Evolutionary conservation across 2,888 invertebrate genomes (phyloP).

Genomic region (Drosophila paramelanica): DNA sequence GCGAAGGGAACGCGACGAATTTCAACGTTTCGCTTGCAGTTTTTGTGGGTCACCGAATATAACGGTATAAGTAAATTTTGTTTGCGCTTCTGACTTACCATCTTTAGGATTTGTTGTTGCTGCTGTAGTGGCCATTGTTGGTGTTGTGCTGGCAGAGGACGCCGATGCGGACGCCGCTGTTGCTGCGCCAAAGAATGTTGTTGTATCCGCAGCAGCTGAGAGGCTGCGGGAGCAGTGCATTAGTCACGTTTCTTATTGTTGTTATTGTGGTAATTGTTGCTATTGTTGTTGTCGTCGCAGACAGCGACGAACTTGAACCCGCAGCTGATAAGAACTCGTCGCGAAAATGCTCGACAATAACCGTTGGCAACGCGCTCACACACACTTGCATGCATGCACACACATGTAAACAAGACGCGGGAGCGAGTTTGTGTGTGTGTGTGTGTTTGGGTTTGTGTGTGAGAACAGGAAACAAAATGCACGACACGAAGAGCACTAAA

Average conservation of each 20-base stretch:
- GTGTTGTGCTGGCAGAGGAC: conserved; percentile 72
- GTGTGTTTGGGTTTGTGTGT: conserved; percentile 14
- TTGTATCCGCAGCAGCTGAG: conserved; percentile 89
- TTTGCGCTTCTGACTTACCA: conserved; percentile 86
- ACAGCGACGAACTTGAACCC: conserved; percentile 50
- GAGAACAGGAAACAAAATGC: conserved; percentile 58
- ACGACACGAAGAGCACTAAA: conserved; percentile 28
- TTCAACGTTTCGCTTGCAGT: conserved; percentile 10
- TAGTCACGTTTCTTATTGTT: conserved; percentile 71
- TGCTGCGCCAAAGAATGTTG: conserved; percentile 84
- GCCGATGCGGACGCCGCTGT: conserved; percentile 50
- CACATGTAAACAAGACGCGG: conserved; percentile 23
- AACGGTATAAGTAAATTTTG: conserved; percentile 13
- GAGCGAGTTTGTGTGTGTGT: conserved; percentile 1
- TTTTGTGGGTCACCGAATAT: conserved; percentile 29
- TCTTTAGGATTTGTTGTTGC: conserved; percentile 88
- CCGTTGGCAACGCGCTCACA: conserved; percentile 13
- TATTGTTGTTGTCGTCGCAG: conserved; percentile 21
- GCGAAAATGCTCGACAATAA: conserved; percentile 49
- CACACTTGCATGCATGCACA: conserved; percentile 19
- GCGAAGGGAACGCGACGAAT: conserved; percentile 6
- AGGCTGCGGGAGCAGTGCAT: conserved; percentile 92
- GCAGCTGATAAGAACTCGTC: conserved; percentile 50
- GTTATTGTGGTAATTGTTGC: conserved; percentile 23
- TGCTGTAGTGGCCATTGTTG: conserved; percentile 75